Base-by-base conservation (phyloP, 1,140 invertebrate genomes). In the Rhagoletis zephyria region DNA sequence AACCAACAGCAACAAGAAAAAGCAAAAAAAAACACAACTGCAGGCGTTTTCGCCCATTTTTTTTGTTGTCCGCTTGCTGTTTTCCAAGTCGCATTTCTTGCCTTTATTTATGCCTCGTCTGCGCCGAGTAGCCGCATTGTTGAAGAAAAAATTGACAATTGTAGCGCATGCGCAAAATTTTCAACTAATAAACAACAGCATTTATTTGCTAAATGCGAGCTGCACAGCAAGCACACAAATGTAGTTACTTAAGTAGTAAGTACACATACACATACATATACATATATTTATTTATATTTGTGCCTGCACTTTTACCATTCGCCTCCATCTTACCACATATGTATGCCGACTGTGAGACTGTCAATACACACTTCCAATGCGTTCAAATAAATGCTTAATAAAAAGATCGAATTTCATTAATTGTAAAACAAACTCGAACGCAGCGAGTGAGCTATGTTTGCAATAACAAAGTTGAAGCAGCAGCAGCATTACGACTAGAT, bases 371-470 rank as follows among this genome's bases (percentile, higher is more conserved):
- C 74, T 56, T 56, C 74, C 48, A 81, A 65, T 86, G 12, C 85
- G 85, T 63, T 86, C 87, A 89, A 89, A 90, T 65, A 89, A 88
- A 89, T 85, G 91, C 91, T 91, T 91, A 91, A 91, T 91, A 91
- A 91, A 91, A 90, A 90, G 90, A 91, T 91, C 87, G 91, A 91
- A 90, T 91, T 91, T 92, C 91, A 91, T 91, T 90, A 91, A 91
- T 91, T 91, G 90, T 91, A 91, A 90, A 89, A 87, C 74, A 90
- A 90, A 90, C 70, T 81, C 74, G 74, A 81, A 81, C 74, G 16
- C 74, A 81, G 74, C 48, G 51, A 81, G 74, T 81, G 12, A 51
- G 56, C 45, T 81, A 81, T 56, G 12, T 81, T 14, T 56, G 61
- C 3, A 63, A 2, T 14, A 63, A 81, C 74, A 81, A 81, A n/a